Base-by-base conservation (phyloP, 2,888 invertebrate species). In the Drosophila kuntzei region DNA sequence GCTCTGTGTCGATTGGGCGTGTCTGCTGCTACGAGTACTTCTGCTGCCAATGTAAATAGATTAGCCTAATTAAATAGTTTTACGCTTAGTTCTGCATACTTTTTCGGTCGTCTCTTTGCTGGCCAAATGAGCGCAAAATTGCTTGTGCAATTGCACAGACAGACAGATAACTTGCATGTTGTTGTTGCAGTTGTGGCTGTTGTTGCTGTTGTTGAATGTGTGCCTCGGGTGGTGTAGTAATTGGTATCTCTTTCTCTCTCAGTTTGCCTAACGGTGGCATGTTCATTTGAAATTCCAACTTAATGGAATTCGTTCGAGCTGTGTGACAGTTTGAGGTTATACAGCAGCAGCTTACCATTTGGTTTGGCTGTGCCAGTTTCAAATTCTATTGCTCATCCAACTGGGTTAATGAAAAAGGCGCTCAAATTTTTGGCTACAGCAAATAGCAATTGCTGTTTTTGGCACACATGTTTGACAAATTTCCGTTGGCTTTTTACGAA, bases 31-130 rank as follows among this genome's bases (percentile, higher is more conserved):
- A 14, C 59, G 46, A 25, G 25, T 62, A 12, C 57, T 55, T 34
- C 27, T 36, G 57, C 58, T 55, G 50, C 34, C 67, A 75, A 71
- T 78, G 77, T 71, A 78, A 80, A 83, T 73, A 82, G 81, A 81
- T 81, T 83, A 81, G 83, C 76, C 80, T 81, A 81, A 81, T 83
- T 83, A 81, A 81, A 81, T 78, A 78, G 80, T 77, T 77, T 72
- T 71, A 47, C 68, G 37, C 39, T 76, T 63, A 57, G 60, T 62
- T 59, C 50, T 51, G 57, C 55, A 63, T 55, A 63, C 62, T 69
- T 51, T 63, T 53, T 27, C 18, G 49, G 41, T 6, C 32, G 36
- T 61, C 49, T 18, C 32, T 36, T 63, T 51, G 43, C 60, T 14
- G 18, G 53, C 34, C 65, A 80, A 79, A 73, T 64, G 68, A 76